Conservation (phyloP, 2,888 invertebrate species). For the Eucera pruinosa region DNA sequence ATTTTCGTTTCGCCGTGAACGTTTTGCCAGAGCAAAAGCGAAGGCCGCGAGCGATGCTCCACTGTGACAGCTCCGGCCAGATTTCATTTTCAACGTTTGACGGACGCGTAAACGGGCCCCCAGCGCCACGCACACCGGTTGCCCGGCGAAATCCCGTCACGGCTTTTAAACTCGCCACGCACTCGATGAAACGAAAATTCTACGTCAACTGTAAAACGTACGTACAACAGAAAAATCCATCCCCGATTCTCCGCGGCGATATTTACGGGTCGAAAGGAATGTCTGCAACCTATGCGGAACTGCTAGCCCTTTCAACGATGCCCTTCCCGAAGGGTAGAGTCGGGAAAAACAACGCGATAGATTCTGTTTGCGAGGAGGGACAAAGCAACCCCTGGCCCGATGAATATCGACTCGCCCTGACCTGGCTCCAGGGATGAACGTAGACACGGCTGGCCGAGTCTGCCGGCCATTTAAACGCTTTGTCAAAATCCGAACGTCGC, state of each 20-base stretch:
- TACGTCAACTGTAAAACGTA: too few species aligned
- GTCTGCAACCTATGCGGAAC: too few species aligned
- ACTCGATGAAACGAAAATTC: background rate
- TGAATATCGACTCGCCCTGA: conserved; percentile 72
- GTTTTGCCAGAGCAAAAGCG: background rate
- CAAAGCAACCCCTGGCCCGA: conserved; percentile 56
- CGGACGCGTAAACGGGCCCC: conserved; percentile 9
- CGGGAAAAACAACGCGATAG: conserved; percentile 52
- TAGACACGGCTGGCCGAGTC: conserved; percentile 61
- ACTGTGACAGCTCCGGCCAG: too few species aligned
- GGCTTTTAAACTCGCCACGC: background rate
- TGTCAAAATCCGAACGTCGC: conserved; percentile 66
- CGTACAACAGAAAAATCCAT: too few species aligned
- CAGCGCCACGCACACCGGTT: background rate
- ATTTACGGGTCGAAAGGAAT: too few species aligned
- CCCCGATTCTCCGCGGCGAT: too few species aligned
- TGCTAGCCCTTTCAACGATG: conserved; percentile 39
- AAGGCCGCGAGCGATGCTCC: background rate
- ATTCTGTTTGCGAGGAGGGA: conserved; percentile 48
- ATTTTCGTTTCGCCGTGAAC: conserved; percentile 13
- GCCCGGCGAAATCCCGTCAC: background rate
- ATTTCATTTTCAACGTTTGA: conserved; percentile 25
- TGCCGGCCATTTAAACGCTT: conserved; percentile 75
- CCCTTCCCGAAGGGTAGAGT: conserved; percentile 47
- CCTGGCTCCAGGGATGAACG: conserved; percentile 59